Evolutionary conservation across 2,797 vertebrate species (phyloP).

Genomic region (Megaceryle alcyon): DNA sequence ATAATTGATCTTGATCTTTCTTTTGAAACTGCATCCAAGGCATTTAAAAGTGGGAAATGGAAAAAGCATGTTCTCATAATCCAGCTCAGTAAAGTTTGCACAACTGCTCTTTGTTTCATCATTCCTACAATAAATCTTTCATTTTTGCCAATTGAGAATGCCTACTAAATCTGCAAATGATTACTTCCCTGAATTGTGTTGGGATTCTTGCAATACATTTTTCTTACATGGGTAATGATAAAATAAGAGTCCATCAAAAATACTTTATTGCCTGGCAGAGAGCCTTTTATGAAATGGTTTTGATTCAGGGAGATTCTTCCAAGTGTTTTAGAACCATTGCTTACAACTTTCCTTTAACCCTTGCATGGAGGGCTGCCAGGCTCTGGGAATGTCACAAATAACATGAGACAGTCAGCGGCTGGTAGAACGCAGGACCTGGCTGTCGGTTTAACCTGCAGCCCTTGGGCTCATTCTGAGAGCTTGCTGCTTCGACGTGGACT

Average conservation of each 20-base stretch:
- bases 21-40: slow-evolving; percentile 72
- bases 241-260: slow-evolving; percentile 66
- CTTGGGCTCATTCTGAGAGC: background rate
- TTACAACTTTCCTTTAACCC: slow-evolving; percentile 71
- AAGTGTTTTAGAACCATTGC: slow-evolving; percentile 42
- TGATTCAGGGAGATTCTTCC: slow-evolving; percentile 66
- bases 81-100: slow-evolving; percentile 78
- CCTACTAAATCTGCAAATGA: slow-evolving; percentile 80
- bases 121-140: slow-evolving; percentile 82
- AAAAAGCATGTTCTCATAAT: slow-evolving; percentile 79
- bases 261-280: slow-evolving; percentile 64
- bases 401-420: background rate
- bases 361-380: slow-evolving; percentile 47
- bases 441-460: slow-evolving; percentile 47
- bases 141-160: slow-evolving; percentile 74
- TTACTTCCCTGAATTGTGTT: slow-evolving; percentile 72
- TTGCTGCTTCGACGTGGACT: background rate
- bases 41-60: slow-evolving; percentile 77
- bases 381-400: background rate
- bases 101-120: slow-evolving; percentile 82
- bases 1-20: slow-evolving; percentile 59
- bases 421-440: background rate
- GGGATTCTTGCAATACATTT: slow-evolving; percentile 73
- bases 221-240: slow-evolving; percentile 75
- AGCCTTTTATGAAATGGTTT: slow-evolving; percentile 65